These are phyloP conservation scores for Myiotriccus ornatus DNA, from an alignment of 2,797 vertebrate genomes.

Conservation along the genomic window DNA sequence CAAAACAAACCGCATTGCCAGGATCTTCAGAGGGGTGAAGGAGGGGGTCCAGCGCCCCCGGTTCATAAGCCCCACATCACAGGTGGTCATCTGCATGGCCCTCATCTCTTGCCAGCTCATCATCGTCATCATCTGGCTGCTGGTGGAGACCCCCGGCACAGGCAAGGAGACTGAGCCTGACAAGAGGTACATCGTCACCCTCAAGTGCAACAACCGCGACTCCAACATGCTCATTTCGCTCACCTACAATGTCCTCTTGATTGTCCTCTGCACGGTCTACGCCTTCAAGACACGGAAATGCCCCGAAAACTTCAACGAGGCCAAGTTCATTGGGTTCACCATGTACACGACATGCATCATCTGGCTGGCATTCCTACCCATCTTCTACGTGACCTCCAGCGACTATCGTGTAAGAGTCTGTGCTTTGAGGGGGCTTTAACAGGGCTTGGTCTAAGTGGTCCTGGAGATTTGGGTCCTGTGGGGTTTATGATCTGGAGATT, in stretches of 20 bases:
- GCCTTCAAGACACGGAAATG: constrained; percentile 99
- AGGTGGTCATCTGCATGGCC: constrained; percentile 92
- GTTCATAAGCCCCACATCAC: constrained; percentile 94
- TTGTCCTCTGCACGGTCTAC: constrained; percentile 95
- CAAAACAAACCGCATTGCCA: constrained; percentile 96
- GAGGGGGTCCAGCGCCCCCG: constrained; percentile 92
- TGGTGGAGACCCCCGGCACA: constrained; percentile 91
- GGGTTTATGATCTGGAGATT: not conserved
- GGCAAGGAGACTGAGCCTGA: constrained; percentile 92
- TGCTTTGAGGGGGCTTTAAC: not conserved
- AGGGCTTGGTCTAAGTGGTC: not conserved
- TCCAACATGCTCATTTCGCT: constrained; percentile 95
- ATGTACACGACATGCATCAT: constrained; percentile 99
- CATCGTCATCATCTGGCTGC: constrained; percentile 89
- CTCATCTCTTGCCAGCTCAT: constrained; percentile 97
- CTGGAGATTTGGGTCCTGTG: accelerated
- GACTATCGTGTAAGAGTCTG: constrained; percentile 91
- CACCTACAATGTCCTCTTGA: constrained; percentile 95
- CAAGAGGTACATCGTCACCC: constrained; percentile 90
- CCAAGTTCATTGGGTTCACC: constrained; percentile 98
- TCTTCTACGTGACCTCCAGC: constrained; percentile 98
- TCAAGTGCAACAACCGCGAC: constrained; percentile 95
- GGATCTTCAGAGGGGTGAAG: constrained; percentile 93
- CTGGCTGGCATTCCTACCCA: constrained; percentile 98
- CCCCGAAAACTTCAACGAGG: constrained; percentile 98